Base-by-base conservation (phyloP, 2,888 invertebrate genomes). In the Stegophylla sp. region DNA sequence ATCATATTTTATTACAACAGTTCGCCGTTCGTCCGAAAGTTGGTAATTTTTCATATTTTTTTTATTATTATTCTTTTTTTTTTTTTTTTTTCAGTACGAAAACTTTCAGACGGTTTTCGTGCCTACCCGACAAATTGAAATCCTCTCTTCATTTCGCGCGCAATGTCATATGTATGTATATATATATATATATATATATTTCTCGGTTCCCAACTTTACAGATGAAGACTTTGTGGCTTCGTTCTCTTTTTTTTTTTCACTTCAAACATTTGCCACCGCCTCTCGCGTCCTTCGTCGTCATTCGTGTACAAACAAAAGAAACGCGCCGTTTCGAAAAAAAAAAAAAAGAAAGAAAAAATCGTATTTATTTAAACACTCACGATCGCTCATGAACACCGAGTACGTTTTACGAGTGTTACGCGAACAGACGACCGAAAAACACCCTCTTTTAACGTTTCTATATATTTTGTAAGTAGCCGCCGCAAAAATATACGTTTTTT, bases 11-110 rank as follows among this genome's bases (percentile, higher is more conserved):
- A 72, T 74, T 74, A 34, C 20, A 51, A 34, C 20, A 51, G 28
- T 51, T 43, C 43, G 7, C 72, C 56, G 72, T 73, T 64, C 34
- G 23, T 75, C 51, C 23, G 17, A 75, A 75, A 34, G 74, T 51
- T 64, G 48, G 74, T 34, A 63, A 48, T 64, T 75, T 75, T 75
- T 74, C 74, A 74, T 63, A 5, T 74, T 73, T 75, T 75, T 64
- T n/a, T n/a, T n/a, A n/a, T n/a, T n/a, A n/a, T n/a, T n/a, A n/a
- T n/a, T n/a, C n/a, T n/a, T n/a, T n/a, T n/a, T n/a, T n/a, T n/a
- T n/a, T n/a, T n/a, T n/a, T n/a, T n/a, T n/a, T n/a, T n/a, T n/a
- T n/a, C n/a, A n/a, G 34, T 48, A 23, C 20, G 63, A 75, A 74
- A 75, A 75, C 74, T 75, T 75, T 75, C 51, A 34, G 45, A 61